A percentile compares a stretch with the other conserved stretches of the same genome.
Conservation (phyloP, 1,140 invertebrate genomes). For the Dreissena polymorpha region DNA sequence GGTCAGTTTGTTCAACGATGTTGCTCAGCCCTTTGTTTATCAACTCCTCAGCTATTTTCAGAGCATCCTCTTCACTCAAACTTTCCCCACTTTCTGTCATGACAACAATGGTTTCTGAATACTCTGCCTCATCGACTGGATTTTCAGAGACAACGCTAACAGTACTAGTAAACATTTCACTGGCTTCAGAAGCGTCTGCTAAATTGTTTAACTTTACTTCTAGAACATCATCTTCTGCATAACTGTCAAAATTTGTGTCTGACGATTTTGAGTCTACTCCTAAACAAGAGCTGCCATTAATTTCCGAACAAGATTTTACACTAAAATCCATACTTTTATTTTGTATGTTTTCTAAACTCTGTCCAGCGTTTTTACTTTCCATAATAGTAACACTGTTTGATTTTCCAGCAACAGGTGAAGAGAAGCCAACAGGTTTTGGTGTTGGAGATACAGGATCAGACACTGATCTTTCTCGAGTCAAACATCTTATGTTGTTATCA, state of each 20-base stretch:
- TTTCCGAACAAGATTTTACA: too few relatives aligned
- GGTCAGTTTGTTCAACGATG: background rate
- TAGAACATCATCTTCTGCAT: background rate
- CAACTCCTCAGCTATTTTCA: constrained; percentile 55
- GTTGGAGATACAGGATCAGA: constrained; percentile 30
- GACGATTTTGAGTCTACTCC: constrained; percentile 3
- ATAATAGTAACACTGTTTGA: too few relatives aligned
- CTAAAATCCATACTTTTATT: constrained; percentile 4
- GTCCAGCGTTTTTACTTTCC: background rate
- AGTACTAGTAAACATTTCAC: background rate
- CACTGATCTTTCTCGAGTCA: constrained; percentile 40
- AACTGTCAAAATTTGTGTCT: too few relatives aligned
- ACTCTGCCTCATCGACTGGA: constrained; percentile 48
- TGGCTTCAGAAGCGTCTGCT: background rate
- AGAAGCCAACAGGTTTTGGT: constrained; percentile 39
- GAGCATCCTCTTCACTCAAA: constrained; percentile 70
- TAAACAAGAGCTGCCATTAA: background rate
- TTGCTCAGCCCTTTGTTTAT: background rate
- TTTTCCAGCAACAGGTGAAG: constrained; percentile 28
- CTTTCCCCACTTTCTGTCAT: constrained; percentile 62
- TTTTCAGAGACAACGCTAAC: constrained; percentile 7
- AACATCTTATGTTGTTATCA: background rate
- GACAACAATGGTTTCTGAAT: constrained; percentile 65
- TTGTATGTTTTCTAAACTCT: background rate
- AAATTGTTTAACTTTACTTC: background rate